A percentile compares a stretch with the other conserved stretches of the same genome.
These are phyloP conservation scores for Panthera tigris DNA, from an alignment of 2,113 vertebrate species.

Conservation along the genomic window DNA sequence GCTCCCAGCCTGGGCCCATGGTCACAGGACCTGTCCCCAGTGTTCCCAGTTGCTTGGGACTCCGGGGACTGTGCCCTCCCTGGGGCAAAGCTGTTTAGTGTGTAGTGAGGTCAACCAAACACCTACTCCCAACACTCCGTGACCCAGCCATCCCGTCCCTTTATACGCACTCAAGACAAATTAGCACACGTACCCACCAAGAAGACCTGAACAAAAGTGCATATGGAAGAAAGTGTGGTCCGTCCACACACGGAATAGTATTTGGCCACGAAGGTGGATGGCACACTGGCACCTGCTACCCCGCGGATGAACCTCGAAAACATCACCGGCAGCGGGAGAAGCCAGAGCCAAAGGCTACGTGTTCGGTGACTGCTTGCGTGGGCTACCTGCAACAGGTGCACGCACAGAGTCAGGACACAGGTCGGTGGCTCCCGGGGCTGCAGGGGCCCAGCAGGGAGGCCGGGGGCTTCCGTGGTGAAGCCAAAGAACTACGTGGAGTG, in stretches of 20 bases:
- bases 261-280: fast-evolving
- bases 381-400: not conserved
- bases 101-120: not conserved
- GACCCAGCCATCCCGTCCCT: not conserved
- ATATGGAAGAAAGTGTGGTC: not conserved
- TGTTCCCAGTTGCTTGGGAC: not conserved
- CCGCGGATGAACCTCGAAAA: not conserved
- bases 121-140: fast-evolving
- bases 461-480: too few species aligned
- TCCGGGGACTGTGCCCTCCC: not conserved
- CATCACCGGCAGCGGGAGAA: not conserved
- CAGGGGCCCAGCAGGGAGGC: fast-evolving
- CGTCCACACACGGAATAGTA: fast-evolving
- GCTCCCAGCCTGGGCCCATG: not conserved
- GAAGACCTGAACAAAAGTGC: fast-evolving
- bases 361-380: fast-evolving
- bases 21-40: fast-evolving
- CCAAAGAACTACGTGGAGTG: not conserved
- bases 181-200: fast-evolving
- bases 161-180: too few species aligned
- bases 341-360: fast-evolving
- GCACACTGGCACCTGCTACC: fast-evolving
- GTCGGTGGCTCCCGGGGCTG: not conserved
- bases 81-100: fast-evolving
- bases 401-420: not conserved